Conservation (phyloP, 2,113 vertebrate species). For the Raja brachyura region DNA sequence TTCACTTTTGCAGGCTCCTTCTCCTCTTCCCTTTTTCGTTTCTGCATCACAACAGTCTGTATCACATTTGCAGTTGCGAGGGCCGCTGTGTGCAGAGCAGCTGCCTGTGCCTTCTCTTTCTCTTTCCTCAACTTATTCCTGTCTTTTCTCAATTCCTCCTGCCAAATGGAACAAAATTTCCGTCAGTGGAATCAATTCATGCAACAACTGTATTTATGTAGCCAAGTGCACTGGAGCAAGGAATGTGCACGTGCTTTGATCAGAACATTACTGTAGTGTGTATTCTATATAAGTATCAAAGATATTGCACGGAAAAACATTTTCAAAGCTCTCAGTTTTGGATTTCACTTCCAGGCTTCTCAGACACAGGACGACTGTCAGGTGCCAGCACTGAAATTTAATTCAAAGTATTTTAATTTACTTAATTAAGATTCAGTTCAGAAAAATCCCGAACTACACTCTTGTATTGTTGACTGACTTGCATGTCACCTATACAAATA, state of each 20-base stretch:
- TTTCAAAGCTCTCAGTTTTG: background rate
- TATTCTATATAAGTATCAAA: background rate
- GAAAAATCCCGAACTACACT: background rate
- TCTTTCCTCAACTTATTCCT: slow-evolving; percentile 78
- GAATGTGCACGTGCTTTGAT: background rate
- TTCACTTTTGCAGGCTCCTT: slow-evolving; percentile 77
- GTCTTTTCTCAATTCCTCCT: slow-evolving; percentile 93
- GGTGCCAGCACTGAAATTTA: background rate
- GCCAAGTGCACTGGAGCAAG: background rate
- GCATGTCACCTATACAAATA: background rate
- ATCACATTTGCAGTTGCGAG: slow-evolving; percentile 46
- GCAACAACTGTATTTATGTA: background rate
- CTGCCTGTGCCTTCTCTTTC: slow-evolving; percentile 74
- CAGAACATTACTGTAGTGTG: background rate
- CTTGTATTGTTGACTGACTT: background rate
- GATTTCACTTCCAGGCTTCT: background rate
- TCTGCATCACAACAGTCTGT: slow-evolving; percentile 55
- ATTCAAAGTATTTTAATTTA: background rate
- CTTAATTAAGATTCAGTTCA: background rate
- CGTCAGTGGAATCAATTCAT: background rate
- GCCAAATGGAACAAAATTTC: slow-evolving; percentile 1
- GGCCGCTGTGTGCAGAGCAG: slow-evolving; percentile 48
- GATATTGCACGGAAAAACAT: background rate
- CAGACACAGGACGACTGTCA: background rate
- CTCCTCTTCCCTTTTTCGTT: slow-evolving; percentile 88